These are phyloP conservation scores for Sepioteuthis lessoniana DNA, from an alignment of 2,888 invertebrate genomes.

Conservation along the genomic window DNA sequence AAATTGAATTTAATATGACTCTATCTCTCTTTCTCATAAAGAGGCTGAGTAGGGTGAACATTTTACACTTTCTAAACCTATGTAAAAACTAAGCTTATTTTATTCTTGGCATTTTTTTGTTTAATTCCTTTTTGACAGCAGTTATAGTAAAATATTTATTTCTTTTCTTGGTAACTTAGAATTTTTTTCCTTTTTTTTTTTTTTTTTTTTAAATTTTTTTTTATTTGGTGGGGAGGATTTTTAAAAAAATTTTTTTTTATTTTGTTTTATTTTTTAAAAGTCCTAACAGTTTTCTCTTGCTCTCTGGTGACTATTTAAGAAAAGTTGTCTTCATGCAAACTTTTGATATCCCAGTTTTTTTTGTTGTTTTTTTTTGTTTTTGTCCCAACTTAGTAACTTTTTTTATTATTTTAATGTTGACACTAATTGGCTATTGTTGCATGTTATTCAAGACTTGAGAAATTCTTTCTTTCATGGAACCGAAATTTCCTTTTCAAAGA, in stretches of 20 bases:
- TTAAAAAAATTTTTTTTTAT: too few relatives aligned
- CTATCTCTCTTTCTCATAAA: too few relatives aligned
- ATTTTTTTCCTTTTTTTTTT: not conserved
- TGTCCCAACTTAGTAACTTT: not conserved
- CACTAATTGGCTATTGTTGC: slow-evolving; percentile 18
- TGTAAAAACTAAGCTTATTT: not conserved
- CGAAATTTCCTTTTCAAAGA: not conserved
- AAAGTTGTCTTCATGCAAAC: not conserved
- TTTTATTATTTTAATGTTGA: not conserved
- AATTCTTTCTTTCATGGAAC: not conserved
- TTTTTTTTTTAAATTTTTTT: not conserved
- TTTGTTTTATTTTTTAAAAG: not conserved
- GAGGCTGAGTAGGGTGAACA: too few relatives aligned
- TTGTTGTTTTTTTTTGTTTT: not conserved
- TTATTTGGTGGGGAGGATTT: too few relatives aligned
- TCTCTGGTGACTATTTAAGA: not conserved
- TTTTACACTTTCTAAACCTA: not conserved
- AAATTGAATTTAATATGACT: too few relatives aligned
- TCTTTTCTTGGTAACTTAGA: not conserved
- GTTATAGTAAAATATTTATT: not conserved
- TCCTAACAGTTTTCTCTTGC: not conserved
- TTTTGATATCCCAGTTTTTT: not conserved
- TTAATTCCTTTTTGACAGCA: slow-evolving; percentile 6
- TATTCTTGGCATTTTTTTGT: not conserved
- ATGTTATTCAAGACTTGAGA: not conserved